A percentile compares a stretch with the other conserved stretches of the same genome.
phyloP scores from a whole-genome alignment of 1,140 invertebrate species.

The Maconellicoccus hirsutus region DNA sequence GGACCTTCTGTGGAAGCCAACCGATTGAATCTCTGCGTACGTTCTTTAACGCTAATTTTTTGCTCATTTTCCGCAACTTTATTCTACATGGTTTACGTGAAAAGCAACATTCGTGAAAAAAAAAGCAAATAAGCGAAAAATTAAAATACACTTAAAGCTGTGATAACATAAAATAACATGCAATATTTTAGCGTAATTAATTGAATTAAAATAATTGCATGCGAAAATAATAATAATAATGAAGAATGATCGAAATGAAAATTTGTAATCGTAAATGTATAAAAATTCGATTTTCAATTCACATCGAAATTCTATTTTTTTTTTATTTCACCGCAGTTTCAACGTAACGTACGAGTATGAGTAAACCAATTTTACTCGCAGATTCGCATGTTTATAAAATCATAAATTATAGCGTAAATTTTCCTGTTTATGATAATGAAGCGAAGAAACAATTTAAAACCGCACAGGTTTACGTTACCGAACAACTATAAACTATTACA shows the following conservation, averaged over 20 bases:
- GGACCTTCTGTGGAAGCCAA: slow-evolving; percentile 66
- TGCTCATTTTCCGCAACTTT: slow-evolving; percentile 31
- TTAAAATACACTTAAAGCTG: slow-evolving; percentile 15
- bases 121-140: slow-evolving; percentile 23
- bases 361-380: too few relatives aligned
- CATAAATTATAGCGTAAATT: background rate
- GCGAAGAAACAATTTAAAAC: background rate
- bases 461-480: background rate
- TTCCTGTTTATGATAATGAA: background rate
- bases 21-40: slow-evolving; percentile 82
- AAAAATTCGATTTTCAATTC: too few relatives aligned
- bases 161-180: too few relatives aligned
- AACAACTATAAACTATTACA: background rate
- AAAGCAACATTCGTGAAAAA: slow-evolving; percentile 23
- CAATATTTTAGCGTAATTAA: too few relatives aligned
- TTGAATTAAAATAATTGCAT: too few relatives aligned
- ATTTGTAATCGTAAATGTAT: too few relatives aligned
- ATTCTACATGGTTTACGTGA: background rate
- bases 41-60: slow-evolving; percentile 75
- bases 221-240: too few relatives aligned
- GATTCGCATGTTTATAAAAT: background rate
- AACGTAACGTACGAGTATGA: too few relatives aligned
- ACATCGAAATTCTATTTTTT: too few relatives aligned
- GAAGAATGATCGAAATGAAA: too few relatives aligned
- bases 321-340: too few relatives aligned